These are phyloP conservation scores for Diplolepis rosae DNA, from an alignment of 2,888 invertebrate species.

Conservation along the genomic window DNA sequence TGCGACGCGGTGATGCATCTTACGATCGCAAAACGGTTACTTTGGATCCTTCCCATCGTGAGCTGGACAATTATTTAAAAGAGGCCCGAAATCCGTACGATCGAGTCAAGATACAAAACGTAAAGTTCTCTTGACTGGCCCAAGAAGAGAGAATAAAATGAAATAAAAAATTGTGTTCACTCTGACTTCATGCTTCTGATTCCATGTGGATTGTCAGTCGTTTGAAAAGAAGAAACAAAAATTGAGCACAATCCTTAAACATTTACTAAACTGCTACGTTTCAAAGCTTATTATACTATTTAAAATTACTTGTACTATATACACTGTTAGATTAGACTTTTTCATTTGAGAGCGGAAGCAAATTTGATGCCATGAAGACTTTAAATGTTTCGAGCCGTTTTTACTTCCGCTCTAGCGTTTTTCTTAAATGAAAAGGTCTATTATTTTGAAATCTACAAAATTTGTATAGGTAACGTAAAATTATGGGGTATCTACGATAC, in stretches of 20 bases:
- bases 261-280: neutral
- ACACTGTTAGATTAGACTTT: too few species aligned
- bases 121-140: neutral
- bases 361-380: too few species aligned
- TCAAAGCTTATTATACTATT: neutral
- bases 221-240: neutral
- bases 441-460: too few species aligned
- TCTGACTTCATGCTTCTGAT: conserved; percentile 5
- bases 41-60: conserved; percentile 46
- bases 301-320: too few species aligned
- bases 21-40: conserved; percentile 51
- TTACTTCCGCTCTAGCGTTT: too few species aligned
- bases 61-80: conserved; percentile 65
- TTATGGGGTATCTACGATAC: too few species aligned
- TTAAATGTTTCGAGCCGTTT: too few species aligned
- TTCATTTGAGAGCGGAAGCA: too few species aligned
- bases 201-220: neutral
- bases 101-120: conserved; percentile 18
- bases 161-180: neutral
- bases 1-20: conserved; percentile 52
- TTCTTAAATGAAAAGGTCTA: too few species aligned
- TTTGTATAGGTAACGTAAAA: too few species aligned
- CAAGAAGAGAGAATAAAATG: neutral
- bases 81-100: conserved; percentile 59
- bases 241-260: neutral